Conservation (phyloP, 2,888 invertebrate species). For the Megastigmus dorsalis region DNA sequence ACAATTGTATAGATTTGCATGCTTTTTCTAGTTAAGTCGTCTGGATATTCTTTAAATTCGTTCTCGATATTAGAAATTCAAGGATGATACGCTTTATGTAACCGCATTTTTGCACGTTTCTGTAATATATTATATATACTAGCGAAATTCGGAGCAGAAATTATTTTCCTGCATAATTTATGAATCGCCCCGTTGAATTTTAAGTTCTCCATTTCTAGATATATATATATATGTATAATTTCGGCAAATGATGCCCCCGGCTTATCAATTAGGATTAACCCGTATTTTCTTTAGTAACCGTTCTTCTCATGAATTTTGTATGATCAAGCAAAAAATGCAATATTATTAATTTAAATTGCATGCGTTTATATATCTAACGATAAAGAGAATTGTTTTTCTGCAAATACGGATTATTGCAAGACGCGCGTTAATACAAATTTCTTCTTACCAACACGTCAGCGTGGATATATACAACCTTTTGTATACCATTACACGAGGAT, state of each 20-base stretch:
- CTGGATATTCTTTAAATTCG: constrained; percentile 45
- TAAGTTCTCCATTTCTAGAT: too few relatives aligned
- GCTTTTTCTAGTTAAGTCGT: too few relatives aligned
- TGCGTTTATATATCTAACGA: not conserved
- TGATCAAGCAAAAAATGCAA: too few relatives aligned
- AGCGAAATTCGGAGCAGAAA: not conserved
- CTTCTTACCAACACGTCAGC: too few relatives aligned
- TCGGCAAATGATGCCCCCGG: too few relatives aligned
- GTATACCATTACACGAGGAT: too few relatives aligned
- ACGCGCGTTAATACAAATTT: not conserved
- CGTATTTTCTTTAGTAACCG: too few relatives aligned
- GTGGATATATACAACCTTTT: too few relatives aligned
- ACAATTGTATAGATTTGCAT: too few relatives aligned
- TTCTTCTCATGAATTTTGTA: not conserved
- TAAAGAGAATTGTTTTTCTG: not conserved
- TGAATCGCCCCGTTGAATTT: not conserved
- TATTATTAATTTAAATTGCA: not conserved
- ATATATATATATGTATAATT: too few relatives aligned
- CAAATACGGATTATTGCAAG: not conserved
- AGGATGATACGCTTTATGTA: constrained; percentile 23
- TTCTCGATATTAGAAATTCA: constrained; percentile 37
- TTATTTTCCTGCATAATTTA: not conserved
- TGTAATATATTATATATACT: not conserved
- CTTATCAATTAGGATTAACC: too few relatives aligned
- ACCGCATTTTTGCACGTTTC: constrained; percentile 39